A percentile compares a stretch with the other conserved stretches of the same genome.
These are phyloP conservation scores for Troides oblongomaculatus DNA, from an alignment of 2,888 invertebrate genomes.

Conservation along the genomic window DNA sequence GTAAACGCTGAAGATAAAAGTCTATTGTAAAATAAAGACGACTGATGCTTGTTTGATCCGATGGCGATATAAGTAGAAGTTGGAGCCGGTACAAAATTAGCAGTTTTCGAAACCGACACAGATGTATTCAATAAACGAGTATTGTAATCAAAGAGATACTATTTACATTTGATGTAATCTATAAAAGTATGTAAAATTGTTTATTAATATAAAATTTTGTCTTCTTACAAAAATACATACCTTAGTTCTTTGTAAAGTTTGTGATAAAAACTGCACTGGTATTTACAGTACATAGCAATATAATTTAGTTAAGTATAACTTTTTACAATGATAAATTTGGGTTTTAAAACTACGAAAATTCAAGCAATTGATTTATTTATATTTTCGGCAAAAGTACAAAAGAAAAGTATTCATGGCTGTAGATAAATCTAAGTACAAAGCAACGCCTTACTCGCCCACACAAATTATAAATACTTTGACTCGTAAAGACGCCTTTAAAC, in stretches of 20 bases:
- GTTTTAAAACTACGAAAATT: not conserved
- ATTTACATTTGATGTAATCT: not conserved
- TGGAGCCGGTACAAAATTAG: conserved; percentile 26
- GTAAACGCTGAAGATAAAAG: not conserved
- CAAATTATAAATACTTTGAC: conserved; percentile 10
- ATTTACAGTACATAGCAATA: not conserved
- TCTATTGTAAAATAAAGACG: not conserved
- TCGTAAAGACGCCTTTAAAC: conserved; percentile 19
- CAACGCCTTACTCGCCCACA: conserved; percentile 13
- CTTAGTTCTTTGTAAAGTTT: not conserved
- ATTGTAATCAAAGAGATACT: conserved; percentile 9
- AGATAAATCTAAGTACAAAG: conserved; percentile 19
- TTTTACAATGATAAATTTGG: not conserved
- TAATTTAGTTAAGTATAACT: not conserved
- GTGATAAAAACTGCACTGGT: not conserved
- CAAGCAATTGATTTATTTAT: conserved; percentile 10
- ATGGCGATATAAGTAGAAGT: not conserved
- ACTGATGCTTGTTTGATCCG: not conserved
- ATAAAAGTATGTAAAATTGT: not conserved
- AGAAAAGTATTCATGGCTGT: conserved; percentile 5
- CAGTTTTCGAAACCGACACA: conserved; percentile 22
- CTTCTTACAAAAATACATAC: not conserved
- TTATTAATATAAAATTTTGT: not conserved
- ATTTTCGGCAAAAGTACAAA: not conserved
- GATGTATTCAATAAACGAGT: conserved; percentile 16